Conservation (phyloP, 2,113 vertebrate species). For the Callaeas wilsoni region DNA sequence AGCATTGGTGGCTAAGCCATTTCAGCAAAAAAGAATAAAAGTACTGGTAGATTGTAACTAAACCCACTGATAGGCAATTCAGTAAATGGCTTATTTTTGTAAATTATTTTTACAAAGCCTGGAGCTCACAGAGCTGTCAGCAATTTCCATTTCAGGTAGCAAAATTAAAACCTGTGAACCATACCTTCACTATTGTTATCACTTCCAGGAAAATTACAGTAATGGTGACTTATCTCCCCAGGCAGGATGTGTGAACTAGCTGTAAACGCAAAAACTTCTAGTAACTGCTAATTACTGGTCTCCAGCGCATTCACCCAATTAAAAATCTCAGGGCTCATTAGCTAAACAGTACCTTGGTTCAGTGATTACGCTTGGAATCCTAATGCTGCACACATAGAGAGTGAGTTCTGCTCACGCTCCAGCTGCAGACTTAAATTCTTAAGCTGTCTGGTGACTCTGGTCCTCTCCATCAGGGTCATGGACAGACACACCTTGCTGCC, state of each 20-base stretch:
- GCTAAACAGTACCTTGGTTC: neutral
- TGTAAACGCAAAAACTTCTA: neutral
- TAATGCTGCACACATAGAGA: neutral
- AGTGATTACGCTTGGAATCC: neutral
- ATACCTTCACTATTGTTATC: neutral
- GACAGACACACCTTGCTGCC: conserved; percentile 80
- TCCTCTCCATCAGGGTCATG: conserved; percentile 57
- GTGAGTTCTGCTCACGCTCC: neutral
- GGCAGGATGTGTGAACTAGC: neutral
- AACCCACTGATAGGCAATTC: neutral
- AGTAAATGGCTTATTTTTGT: neutral
- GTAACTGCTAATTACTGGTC: neutral
- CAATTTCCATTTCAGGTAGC: neutral
- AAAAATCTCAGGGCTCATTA: neutral
- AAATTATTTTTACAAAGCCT: neutral
- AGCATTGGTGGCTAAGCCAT: neutral
- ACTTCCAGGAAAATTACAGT: neutral
- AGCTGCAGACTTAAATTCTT: neutral
- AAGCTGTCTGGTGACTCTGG: neutral
- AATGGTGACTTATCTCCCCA: neutral
- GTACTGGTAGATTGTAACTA: neutral
- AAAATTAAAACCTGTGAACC: neutral
- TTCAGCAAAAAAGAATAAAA: neutral
- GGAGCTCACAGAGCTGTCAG: neutral
- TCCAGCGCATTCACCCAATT: neutral